Evolutionary conservation across 2,888 invertebrate species (phyloP).

Genomic region (Nomada lathburiana): DNA sequence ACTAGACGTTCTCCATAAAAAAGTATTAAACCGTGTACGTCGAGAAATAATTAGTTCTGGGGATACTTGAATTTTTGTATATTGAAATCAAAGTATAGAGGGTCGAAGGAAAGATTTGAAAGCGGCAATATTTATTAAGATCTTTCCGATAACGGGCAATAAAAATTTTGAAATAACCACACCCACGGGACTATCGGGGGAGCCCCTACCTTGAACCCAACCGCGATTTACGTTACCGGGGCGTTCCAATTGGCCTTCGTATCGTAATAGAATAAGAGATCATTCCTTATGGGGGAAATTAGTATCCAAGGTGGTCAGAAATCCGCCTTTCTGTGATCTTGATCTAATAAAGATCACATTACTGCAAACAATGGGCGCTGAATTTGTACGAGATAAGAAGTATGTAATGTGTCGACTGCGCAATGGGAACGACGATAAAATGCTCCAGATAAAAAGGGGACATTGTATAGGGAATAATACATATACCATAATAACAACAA

Average conservation of each 20-base stretch:
- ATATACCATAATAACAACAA: no score
- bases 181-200: constrained; percentile 53
- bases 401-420: background rate
- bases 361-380: constrained; percentile 19
- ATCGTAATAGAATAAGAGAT: constrained; percentile 20
- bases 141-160: constrained; percentile 49
- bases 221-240: constrained; percentile 55
- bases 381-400: background rate
- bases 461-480: no score
- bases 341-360: background rate
- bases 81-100: no score
- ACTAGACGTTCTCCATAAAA: no score
- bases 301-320: constrained; percentile 14
- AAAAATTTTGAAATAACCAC: constrained; percentile 65
- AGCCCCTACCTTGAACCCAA: constrained; percentile 64
- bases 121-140: constrained; percentile 59
- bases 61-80: no score
- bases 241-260: constrained; percentile 64
- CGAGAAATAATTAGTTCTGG: no score
- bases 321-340: background rate
- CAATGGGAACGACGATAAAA: constrained; percentile 1
- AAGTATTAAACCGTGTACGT: no score
- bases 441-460: constrained; percentile 12
- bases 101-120: constrained; percentile 10
- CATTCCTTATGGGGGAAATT: constrained; percentile 26